Percentiles rank a stretch among this genome's conserved stretches.
phyloP scores from a whole-genome alignment of 1,140 invertebrate genomes.

The Brachionus plicatilis region DNA sequence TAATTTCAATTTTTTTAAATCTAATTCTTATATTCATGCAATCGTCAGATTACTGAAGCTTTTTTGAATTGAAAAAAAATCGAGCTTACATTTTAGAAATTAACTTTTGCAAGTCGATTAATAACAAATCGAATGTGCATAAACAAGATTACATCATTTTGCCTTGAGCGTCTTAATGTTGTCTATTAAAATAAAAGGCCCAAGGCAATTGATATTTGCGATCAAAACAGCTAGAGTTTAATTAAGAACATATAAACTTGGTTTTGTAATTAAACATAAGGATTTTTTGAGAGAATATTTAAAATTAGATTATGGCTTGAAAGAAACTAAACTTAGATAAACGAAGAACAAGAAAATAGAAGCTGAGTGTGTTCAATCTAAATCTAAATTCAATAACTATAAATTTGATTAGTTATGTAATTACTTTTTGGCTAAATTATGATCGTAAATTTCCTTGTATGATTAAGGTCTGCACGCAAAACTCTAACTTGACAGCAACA shows the following conservation, averaged over 20 bases:
- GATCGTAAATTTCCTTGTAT: neutral
- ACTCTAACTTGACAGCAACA: neutral
- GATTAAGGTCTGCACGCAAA: neutral
- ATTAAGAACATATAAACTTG: constrained; percentile 24
- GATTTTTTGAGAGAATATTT: neutral
- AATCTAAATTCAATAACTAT: constrained; percentile 31
- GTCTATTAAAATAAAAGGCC: neutral
- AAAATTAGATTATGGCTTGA: constrained; percentile 19
- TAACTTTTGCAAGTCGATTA: neutral
- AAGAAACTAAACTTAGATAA: constrained; percentile 1
- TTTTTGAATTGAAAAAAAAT: no score
- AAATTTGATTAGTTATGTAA: constrained; percentile 36
- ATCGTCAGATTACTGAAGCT: no score
- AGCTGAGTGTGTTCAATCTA: neutral
- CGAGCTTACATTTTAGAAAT: neutral
- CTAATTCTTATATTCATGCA: neutral
- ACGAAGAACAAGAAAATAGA: neutral
- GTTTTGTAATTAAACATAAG: neutral
- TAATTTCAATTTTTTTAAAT: neutral
- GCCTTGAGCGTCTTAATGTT: neutral
- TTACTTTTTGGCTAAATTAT: neutral
- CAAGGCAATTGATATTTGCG: neutral
- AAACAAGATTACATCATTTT: neutral
- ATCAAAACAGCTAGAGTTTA: neutral
- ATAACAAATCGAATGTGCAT: neutral